Evolutionary conservation across 2,797 vertebrate genomes (phyloP).

Genomic region (Tragelaphus eurycerus): DNA sequence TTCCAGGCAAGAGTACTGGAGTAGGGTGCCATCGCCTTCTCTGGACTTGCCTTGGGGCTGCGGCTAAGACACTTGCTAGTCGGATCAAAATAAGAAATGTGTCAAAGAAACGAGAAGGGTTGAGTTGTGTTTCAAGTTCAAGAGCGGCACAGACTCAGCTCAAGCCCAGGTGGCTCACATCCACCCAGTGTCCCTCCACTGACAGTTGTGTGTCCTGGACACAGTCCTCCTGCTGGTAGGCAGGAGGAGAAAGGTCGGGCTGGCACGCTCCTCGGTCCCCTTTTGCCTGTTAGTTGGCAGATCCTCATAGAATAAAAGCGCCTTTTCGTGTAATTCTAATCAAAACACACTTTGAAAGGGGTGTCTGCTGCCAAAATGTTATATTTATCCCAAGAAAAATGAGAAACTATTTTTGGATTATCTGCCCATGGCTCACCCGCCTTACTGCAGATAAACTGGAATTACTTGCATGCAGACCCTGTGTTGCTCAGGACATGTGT

Average conservation of each 20-base stretch:
- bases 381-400: slow-evolving; percentile 75
- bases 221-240: background rate
- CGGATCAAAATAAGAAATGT: background rate
- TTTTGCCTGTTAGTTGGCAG: slow-evolving; percentile 49
- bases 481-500: background rate
- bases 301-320: slow-evolving; percentile 61
- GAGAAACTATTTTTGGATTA: slow-evolving; percentile 71
- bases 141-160: background rate
- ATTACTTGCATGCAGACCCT: background rate
- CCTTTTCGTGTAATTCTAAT: slow-evolving; percentile 65
- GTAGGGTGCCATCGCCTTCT: no score
- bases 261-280: slow-evolving; percentile 6
- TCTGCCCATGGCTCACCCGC: slow-evolving; percentile 40
- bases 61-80: background rate
- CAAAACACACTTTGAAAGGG: slow-evolving; percentile 67
- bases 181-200: fast-evolving
- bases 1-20: no score
- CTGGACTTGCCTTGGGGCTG: background rate
- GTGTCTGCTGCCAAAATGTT: slow-evolving; percentile 63
- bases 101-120: background rate
- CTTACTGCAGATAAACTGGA: slow-evolving; percentile 47
- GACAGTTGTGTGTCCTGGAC: background rate
- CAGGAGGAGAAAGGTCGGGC: background rate
- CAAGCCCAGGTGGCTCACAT: background rate
- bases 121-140: background rate